Base-by-base conservation (phyloP, 92 coral and sea anemone genomes). In the Pocillopora grandis region DNA sequence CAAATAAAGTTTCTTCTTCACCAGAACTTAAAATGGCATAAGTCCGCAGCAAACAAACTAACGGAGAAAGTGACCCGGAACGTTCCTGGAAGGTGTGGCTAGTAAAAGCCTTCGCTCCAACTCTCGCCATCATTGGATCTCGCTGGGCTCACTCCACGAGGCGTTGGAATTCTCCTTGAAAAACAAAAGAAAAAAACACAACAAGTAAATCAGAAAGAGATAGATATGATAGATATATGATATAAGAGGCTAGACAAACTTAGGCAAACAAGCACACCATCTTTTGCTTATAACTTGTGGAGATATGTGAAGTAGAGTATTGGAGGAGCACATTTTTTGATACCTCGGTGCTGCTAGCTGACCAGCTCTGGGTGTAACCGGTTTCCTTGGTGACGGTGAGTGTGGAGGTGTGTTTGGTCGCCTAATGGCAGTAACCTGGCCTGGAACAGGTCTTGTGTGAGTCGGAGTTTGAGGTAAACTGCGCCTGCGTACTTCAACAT, bases 261-360 rank as follows among this genome's bases (percentile, higher is more conserved):
- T 42, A 27, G 1, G 31, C 31, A 42, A 42, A 42, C 52, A 42
- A 42, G 52, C 6, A 7, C 52, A 42, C 8, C 52, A 42, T 42
- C 52, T 42, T 42, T 7, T 42, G 5, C 4, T 42, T 42, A 42
- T 23, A 20, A 66, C 71, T 66, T 67, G 23, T 11, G 4, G 48
- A 27, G 36, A 19, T 1, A 12, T 67, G 72, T 31, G 23, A 66
- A 68, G 36, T 68, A 36, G 70, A 12, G 60, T n/a, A 77, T 60
- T 18, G 12, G 49, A 36, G 10, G 21, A 17, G 20, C 58, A 58
- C n/a, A 56, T 14, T 58, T 15, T 16, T 69, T 23, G 63, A 23
- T 79, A 94, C 98, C 98, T 91, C 55, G 98, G 95, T 36, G 93
- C 90, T 27, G 91, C 95, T 49, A 94, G 90, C 80, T 91, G 93